Percentiles rank a stretch among this genome's conserved stretches.
Conservation (phyloP, 2,888 invertebrate genomes). For the Serrognathus titanus region DNA sequence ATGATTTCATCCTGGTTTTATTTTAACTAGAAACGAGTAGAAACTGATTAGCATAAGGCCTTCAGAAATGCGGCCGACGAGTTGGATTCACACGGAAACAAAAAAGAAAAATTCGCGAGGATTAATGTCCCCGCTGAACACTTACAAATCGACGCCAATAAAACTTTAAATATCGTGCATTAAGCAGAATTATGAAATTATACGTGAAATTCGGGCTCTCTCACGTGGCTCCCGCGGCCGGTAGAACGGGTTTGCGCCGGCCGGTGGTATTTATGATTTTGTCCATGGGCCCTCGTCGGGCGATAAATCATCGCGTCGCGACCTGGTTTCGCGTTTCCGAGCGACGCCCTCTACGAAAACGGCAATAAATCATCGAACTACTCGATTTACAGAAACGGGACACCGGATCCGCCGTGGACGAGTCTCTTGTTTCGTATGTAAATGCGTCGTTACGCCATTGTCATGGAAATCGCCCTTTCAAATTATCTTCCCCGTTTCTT, state of each 20-base stretch:
- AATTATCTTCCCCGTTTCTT: not conserved
- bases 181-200: conserved; percentile 8
- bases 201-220: conserved; percentile 3
- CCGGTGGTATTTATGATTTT: conserved; percentile 2
- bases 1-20: no score
- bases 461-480: no score
- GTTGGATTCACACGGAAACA: no score
- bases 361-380: not conserved
- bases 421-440: not conserved
- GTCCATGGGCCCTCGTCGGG: not conserved
- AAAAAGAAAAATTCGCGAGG: not conserved
- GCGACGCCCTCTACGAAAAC: not conserved
- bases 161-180: conserved; percentile 4
- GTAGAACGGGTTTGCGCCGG: not conserved
- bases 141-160: conserved; percentile 5
- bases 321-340: not conserved
- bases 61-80: no score
- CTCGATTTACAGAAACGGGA: not conserved
- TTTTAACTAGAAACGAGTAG: no score
- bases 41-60: no score
- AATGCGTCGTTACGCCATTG: not conserved
- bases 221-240: not conserved
- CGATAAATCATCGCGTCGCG: conserved; percentile 1
- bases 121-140: conserved; percentile 1
- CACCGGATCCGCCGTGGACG: not conserved